These are phyloP conservation scores for Monochamus saltuarius DNA, from an alignment of 1,140 invertebrate genomes.

Conservation along the genomic window DNA sequence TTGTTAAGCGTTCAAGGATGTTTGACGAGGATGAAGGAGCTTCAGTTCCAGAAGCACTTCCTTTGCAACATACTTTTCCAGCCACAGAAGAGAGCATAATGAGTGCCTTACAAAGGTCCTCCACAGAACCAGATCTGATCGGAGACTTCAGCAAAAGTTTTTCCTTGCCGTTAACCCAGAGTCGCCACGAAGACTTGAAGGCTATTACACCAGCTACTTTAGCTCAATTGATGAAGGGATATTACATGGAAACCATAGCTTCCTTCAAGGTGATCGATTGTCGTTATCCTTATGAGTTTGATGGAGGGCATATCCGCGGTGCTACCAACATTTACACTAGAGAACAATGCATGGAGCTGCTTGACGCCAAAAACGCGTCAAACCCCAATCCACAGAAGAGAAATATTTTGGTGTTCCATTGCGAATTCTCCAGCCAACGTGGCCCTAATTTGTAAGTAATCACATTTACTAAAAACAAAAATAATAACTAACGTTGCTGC, in stretches of 20 bases:
- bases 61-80: constrained; percentile 57
- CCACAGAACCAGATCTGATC: constrained; percentile 71
- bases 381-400: constrained; percentile 55
- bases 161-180: constrained; percentile 73
- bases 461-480: constrained; percentile 1
- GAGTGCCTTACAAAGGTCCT: constrained; percentile 61
- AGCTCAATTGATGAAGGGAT: constrained; percentile 67
- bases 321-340: constrained; percentile 83
- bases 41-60: constrained; percentile 17
- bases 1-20: constrained; percentile 58
- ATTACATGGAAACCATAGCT: constrained; percentile 62
- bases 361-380: constrained; percentile 53
- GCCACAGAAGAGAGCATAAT: constrained; percentile 63
- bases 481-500: background rate
- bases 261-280: constrained; percentile 73
- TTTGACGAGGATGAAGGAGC: constrained; percentile 30
- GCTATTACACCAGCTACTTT: constrained; percentile 77
- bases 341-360: constrained; percentile 66
- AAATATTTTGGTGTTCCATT: constrained; percentile 92
- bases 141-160: constrained; percentile 81
- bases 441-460: constrained; percentile 67
- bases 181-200: constrained; percentile 84
- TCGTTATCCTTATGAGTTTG: constrained; percentile 95
- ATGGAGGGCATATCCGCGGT: constrained; percentile 93
- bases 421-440: constrained; percentile 95